Conservation (phyloP, 2,888 invertebrate species). For the Cheilosia grossa region DNA sequence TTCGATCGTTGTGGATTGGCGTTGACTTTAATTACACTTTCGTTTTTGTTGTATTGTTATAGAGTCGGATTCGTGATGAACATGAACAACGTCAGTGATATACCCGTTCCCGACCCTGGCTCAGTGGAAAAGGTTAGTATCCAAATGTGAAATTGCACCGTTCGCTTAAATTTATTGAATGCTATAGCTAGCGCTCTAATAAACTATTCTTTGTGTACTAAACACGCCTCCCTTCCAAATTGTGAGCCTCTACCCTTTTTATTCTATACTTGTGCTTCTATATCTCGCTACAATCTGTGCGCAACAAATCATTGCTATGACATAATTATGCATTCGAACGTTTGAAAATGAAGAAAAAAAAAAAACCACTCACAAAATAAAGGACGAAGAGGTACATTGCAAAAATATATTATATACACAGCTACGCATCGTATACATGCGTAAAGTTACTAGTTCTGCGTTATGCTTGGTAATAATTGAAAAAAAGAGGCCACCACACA, state of each 20-base stretch:
- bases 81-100: conserved; percentile 81
- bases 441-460: no score
- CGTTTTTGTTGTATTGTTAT: conserved; percentile 13
- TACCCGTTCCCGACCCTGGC: conserved; percentile 81
- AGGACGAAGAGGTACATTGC: neutral
- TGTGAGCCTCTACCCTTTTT: neutral
- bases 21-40: conserved; percentile 6
- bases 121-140: conserved; percentile 77
- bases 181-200: neutral
- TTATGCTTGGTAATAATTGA: no score
- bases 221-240: neutral
- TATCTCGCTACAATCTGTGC: conserved; percentile 17
- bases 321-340: conserved; percentile 8
- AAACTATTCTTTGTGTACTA: neutral
- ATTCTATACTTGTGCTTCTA: conserved; percentile 10
- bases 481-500: neutral
- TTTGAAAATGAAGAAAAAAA: neutral
- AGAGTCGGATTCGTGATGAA: conserved; percentile 38
- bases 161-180: neutral
- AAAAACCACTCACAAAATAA: neutral
- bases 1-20: neutral
- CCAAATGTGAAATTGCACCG: neutral
- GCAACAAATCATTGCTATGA: conserved; percentile 13
- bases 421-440: no score
- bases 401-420: neutral